These are phyloP conservation scores for Danio rerio DNA, from an alignment of 2,113 vertebrate species.

Conservation along the genomic window GRCz12tu NC_133186.1:21607001-21607500, in stretches of 20 bases:
- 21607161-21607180: neutral
- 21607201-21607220: constrained; percentile 23
- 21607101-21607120: constrained; percentile 36
- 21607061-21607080: constrained; percentile 48
- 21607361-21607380: constrained; percentile 13
- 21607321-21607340: constrained; percentile 27
- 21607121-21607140: constrained; percentile 20
- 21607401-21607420: too few relatives aligned
- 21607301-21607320: neutral
- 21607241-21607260: constrained; percentile 9
- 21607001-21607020: constrained; percentile 11
- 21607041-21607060: constrained; percentile 15
- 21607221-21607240: constrained; percentile 10
- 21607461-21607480: too few relatives aligned
- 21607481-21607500: too few relatives aligned
- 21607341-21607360: constrained; percentile 19
- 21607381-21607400: too few relatives aligned
- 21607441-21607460: too few relatives aligned
- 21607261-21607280: constrained; percentile 27
- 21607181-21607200: constrained; percentile 1
- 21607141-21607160: neutral
- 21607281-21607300: neutral
- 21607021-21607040: constrained; percentile 34
- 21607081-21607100: constrained; percentile 27
- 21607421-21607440: too few relatives aligned